Conservation (phyloP, 2,113 vertebrate species). For the Antechinus flavipes region DNA sequence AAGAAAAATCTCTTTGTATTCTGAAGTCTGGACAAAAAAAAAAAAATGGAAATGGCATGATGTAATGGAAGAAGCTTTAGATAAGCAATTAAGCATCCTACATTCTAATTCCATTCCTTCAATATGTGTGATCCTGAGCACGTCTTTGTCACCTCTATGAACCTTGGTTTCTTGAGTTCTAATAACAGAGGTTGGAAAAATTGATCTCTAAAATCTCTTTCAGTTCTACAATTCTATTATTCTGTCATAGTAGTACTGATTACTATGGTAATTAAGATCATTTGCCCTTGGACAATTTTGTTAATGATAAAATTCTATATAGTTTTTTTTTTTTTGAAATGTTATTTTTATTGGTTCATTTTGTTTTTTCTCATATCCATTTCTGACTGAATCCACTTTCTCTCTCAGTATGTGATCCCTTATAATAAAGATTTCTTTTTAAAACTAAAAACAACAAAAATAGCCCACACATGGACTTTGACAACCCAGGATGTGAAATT, state of each 20-base stretch:
- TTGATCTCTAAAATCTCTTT: background rate
- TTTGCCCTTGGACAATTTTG: background rate
- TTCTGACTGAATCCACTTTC: background rate
- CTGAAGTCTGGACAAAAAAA: background rate
- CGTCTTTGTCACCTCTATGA: background rate
- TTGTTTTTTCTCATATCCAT: background rate
- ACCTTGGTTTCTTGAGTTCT: background rate
- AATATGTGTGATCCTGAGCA: background rate
- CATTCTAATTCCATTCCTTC: background rate
- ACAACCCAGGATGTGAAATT: background rate
- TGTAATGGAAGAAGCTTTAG: background rate
- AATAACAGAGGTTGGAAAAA: background rate
- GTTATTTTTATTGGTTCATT: background rate
- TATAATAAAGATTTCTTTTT: background rate
- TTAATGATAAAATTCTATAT: background rate
- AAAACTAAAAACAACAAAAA: background rate
- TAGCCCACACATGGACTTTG: background rate
- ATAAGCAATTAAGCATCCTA: background rate
- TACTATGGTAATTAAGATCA: background rate
- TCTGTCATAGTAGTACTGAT: background rate
- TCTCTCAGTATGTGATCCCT: background rate
- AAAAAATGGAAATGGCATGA: background rate
- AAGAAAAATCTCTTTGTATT: background rate
- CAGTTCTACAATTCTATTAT: background rate
- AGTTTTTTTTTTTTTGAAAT: background rate